Base-by-base conservation (phyloP, 1,140 invertebrate genomes). In the Gyrodactylus bullatarudis region DNA sequence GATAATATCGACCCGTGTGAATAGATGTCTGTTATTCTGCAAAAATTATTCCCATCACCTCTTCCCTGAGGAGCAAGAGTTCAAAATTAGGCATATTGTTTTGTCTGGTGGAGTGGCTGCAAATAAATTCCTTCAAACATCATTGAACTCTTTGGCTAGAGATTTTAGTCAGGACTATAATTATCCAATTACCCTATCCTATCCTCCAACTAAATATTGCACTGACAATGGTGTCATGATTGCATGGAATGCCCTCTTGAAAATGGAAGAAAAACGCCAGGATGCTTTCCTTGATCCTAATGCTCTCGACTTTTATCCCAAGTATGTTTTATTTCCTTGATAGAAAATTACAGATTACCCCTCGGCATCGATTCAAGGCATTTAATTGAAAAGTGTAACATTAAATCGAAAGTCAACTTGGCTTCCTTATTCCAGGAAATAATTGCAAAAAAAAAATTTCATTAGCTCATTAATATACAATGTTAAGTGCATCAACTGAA, bases 191-290 rank as follows among this genome's bases (percentile, higher is more conserved):
- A 22, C 84, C 84, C n/a, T 54, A 16, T 54, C 34, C 68, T 84
- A 86, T 75, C 90, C 92, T 22, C 87, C 89, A 20, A 85, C 86
- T n/a, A 84, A 85, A 77, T 83, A 94, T 0, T 97, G 93, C 78
- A 92, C 88, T 1, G 94, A 98, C 79, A 98, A 98, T 85, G 94
- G 92, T 22, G 84, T 93, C n/a, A 98, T 98, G 94, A 91, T 97
- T 76, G 93, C 93, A 23, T 97, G 93, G 93, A 80, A 75, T 74
- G 77, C 24, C 24, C 23, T 25, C 34, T 54, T 54, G 34, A 54
- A 54, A 54, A 16, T 16, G 8, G n/a, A 54, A 16, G 34, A 54
- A 16, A 8, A 54, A 54, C 34, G n/a, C n/a, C 34, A n/a, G n/a
- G n/a, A n/a, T n/a, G 8, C 34, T 54, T n/a, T 16, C n/a, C 8